Evolutionary conservation across 2,888 invertebrate genomes (phyloP).

Genomic region (Cistogaster globosa): DNA sequence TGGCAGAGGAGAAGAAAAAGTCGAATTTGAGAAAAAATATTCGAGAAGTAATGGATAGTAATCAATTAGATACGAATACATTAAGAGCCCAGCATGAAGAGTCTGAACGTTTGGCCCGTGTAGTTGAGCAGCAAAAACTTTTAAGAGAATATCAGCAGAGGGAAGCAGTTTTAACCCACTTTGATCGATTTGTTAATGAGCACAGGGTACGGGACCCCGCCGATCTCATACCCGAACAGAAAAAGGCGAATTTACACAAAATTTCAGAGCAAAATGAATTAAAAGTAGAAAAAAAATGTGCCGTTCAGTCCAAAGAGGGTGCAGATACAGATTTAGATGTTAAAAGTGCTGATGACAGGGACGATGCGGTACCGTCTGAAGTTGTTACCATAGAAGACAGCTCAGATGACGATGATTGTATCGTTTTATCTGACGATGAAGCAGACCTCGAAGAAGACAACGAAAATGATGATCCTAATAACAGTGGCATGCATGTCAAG

Average conservation of each 20-base stretch:
- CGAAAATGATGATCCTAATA: constrained; percentile 93
- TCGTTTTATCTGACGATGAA: constrained; percentile 92
- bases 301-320: neutral
- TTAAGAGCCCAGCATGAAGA: constrained; percentile 96
- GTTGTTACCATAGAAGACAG: constrained; percentile 90
- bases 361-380: constrained; percentile 72
- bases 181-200: constrained; percentile 67
- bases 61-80: constrained; percentile 95
- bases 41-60: constrained; percentile 96
- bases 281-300: constrained; percentile 2
- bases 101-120: constrained; percentile 92
- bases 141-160: constrained; percentile 92
- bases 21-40: constrained; percentile 91
- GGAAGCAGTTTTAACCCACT: constrained; percentile 87
- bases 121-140: constrained; percentile 93
- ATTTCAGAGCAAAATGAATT: neutral
- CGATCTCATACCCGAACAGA: constrained; percentile 51
- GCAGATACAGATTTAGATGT: constrained; percentile 16
- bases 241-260: constrained; percentile 31
- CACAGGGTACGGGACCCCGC: constrained; percentile 62
- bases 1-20: constrained; percentile 77
- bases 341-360: constrained; percentile 49
- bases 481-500: constrained; percentile 96
- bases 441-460: constrained; percentile 89
- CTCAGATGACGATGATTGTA: constrained; percentile 92